Percentiles rank a stretch among this genome's conserved stretches.
Evolutionary conservation across 2,113 vertebrate species (phyloP).

Genomic region (Rynchops niger): DNA sequence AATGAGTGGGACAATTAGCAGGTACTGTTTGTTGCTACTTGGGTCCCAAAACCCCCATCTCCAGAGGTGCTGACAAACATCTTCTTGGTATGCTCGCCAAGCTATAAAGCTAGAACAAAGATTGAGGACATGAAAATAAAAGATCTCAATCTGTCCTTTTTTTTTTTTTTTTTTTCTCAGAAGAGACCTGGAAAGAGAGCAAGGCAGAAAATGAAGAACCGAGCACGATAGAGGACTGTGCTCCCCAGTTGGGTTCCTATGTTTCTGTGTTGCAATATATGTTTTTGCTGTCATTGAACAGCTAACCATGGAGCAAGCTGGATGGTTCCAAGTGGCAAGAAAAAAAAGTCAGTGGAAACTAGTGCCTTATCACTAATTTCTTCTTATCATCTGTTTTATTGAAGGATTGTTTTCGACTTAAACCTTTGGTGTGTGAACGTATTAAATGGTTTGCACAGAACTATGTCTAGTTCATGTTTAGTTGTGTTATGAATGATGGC

Average conservation of each 20-base stretch:
- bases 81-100: not conserved
- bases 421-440: not conserved
- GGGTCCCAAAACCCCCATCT: not conserved
- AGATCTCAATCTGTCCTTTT: not conserved
- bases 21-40: not conserved
- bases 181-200: slow-evolving; percentile 91
- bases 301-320: not conserved
- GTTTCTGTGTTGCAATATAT: not conserved
- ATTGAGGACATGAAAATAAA: not conserved
- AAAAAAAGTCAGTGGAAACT: not conserved
- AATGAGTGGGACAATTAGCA: not conserved
- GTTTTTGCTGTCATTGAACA: not conserved
- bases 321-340: not conserved
- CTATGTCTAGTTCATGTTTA: not conserved
- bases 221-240: slow-evolving; percentile 54
- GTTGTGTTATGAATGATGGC: not conserved
- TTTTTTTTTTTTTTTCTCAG: slow-evolving; percentile 70
- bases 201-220: slow-evolving; percentile 88
- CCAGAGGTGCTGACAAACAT: not conserved
- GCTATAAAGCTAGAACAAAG: not conserved
- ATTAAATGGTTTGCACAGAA: slow-evolving; percentile 50
- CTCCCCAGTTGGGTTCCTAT: not conserved
- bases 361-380: not conserved
- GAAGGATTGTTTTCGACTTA: slow-evolving; percentile 3
- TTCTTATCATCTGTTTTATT: not conserved